Base-by-base conservation (phyloP, 2,113 vertebrate genomes). In the Lampris incognitus region DNA sequence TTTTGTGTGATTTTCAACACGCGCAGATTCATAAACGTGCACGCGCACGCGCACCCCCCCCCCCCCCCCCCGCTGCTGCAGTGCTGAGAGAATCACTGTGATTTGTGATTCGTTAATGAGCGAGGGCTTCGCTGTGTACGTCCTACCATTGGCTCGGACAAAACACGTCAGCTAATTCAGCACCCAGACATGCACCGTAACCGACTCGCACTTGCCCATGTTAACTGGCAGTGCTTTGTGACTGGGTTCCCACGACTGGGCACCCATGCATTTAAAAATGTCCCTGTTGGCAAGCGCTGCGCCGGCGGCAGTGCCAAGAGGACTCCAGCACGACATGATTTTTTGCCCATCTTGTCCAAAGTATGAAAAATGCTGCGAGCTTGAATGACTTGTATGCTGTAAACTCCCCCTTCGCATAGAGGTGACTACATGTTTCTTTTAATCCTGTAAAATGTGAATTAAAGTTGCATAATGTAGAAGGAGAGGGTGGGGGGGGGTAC, bases 101-200 rank as follows among this genome's bases (percentile, higher is more conserved):
- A 60, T 57, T 41, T 37, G 11, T 51, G 70, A 71, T 88, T 87
- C 87, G 67, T 84, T 84, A 88, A 88, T 84, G 88, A 83, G 75
- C 49, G 0, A 69, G 36, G 64, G 37, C 65, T 40, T 9, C 59
- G 61, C 65, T 41, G 55, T 74, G 70, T 58, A 10, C 67, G 79
- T 73, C 72, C n/a, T 4, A 9, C 82, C 66, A 83, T 77, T 54
- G 70, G 88, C 84, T 24, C 24, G 24, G 24, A 24, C 24, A 24
- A 24, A 5, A 85, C 85, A 60, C 73, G 71, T 73, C 62, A 38
- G 74, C 78, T 57, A 64, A 74, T 59, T 4, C 39, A 13, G 70
- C 65, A 6, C 13, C 54, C 54, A 72, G 76, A 50, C 66, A 40
- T 2, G 37, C 6, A 4, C 38, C 0, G 1, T 54, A 64, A 78